A percentile compares a stretch with the other conserved stretches of the same genome.
These are phyloP conservation scores for Diabrotica balteata DNA, from an alignment of 2,888 invertebrate species.

Conservation along the genomic window DNA sequence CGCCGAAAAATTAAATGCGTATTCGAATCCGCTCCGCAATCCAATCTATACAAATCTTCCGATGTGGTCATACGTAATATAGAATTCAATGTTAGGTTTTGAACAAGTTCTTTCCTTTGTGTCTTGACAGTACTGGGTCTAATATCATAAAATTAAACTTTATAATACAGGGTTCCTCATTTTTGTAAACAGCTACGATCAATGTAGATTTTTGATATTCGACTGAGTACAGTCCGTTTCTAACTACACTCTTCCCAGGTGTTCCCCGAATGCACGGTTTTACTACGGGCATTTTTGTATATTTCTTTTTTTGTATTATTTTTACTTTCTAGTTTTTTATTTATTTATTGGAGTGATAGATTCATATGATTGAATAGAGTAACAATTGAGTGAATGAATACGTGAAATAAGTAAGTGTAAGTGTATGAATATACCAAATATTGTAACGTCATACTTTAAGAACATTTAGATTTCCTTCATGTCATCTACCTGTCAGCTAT, in stretches of 20 bases:
- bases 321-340: conserved; percentile 37
- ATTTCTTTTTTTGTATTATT: conserved; percentile 36
- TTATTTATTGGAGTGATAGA: conserved; percentile 41
- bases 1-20: too few species aligned
- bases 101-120: conserved; percentile 46
- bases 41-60: too few species aligned
- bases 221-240: conserved; percentile 25
- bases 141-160: conserved; percentile 4
- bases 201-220: conserved; percentile 2
- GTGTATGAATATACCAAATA: too few species aligned
- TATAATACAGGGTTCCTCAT: conserved; percentile 9
- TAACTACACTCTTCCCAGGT: conserved; percentile 34
- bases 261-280: conserved; percentile 19
- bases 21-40: too few species aligned
- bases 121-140: conserved; percentile 15
- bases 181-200: background rate
- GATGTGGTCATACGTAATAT: background rate
- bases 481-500: too few species aligned
- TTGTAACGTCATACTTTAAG: too few species aligned
- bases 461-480: too few species aligned
- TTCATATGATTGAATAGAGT: conserved; percentile 31
- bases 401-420: background rate
- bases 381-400: conserved; percentile 5
- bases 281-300: conserved; percentile 19
- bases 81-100: conserved; percentile 11